Evolutionary conservation across 2,888 invertebrate species (phyloP), one percentile per base, ranked within the genome.

Genomic region (Ophion obscuratus): DNA sequence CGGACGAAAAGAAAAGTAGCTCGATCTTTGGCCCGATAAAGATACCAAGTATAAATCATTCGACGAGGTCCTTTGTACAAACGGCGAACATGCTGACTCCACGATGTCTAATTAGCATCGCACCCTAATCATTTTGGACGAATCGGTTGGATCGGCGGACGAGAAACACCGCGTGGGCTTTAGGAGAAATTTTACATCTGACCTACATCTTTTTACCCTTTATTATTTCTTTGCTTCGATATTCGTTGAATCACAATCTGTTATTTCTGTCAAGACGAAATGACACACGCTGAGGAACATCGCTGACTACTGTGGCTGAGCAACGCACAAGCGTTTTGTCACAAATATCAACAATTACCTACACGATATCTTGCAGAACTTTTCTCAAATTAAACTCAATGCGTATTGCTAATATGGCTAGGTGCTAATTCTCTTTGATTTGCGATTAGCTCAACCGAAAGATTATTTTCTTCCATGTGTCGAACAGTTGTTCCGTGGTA

Each of bases 1-100:
- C 89, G 90, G 89, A 88, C 90, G 88, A 91, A 92, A 92, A 77
- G 78, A 87, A 84, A 85, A 82, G 85, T 90, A 77, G 88, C 79
- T 88, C 89, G 91, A 92, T 92, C 84, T 79, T 70, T 36, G n/a
- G 27, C 36, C 77, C 84, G 91, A 91, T 91, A 90, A 88, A 85
- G 83, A 81, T 61, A 82, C 82, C 74, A 85, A 81, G 85, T 88
- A 76, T 62, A 77, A 85, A 74, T 61, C 81, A 68, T 73, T 81
- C 68, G 44, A 40, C 71, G 83, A 86, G 85, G 84, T 81, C 74
- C 73, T 86, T 86, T 81, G 57, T 62, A 31, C 36, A 40, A 24
- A 78, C 75, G 68, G 80, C 59, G 47, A 40, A n/a, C 61, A 57
- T 31, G 20, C n/a, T 47, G 70, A 53, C 74, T 68, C 73, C 70